Percentiles rank a stretch among this genome's conserved stretches.
phyloP scores from a whole-genome alignment of 2,113 vertebrate genomes.

The Ivindomyrus marchei region DNA sequence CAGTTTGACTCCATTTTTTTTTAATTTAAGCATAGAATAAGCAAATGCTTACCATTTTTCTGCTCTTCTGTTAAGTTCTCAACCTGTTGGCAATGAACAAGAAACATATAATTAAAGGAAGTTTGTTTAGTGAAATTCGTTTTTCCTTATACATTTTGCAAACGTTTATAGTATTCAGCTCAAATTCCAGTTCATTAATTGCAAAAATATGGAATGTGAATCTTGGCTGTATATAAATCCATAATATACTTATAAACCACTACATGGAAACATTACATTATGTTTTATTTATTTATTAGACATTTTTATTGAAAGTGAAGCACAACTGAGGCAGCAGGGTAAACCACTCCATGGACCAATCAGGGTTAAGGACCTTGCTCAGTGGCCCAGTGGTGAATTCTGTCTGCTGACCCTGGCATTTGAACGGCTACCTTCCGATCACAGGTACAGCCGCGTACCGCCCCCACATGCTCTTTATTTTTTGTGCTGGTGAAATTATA shows the following conservation, averaged over 20 bases:
- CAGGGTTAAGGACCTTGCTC: not conserved
- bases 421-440: not conserved
- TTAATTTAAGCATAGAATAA: not conserved
- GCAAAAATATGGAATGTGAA: not conserved
- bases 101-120: conserved; percentile 2
- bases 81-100: conserved; percentile 46
- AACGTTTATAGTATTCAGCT: not conserved
- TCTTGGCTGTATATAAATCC: not conserved
- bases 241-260: not conserved
- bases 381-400: not conserved
- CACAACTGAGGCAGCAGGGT: not conserved
- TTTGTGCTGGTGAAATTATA: not conserved
- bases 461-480: not conserved
- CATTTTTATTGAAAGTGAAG: not conserved
- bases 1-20: not conserved
- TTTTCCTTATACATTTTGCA: not conserved
- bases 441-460: not conserved
- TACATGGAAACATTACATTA: not conserved
- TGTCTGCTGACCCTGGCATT: not conserved
- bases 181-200: not conserved
- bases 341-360: not conserved
- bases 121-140: not conserved
- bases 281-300: not conserved
- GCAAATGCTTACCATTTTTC: conserved; percentile 61
- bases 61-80: conserved; percentile 71